Evolutionary conservation across 2,888 invertebrate genomes (phyloP).

Genomic region (Gibbula magus): DNA sequence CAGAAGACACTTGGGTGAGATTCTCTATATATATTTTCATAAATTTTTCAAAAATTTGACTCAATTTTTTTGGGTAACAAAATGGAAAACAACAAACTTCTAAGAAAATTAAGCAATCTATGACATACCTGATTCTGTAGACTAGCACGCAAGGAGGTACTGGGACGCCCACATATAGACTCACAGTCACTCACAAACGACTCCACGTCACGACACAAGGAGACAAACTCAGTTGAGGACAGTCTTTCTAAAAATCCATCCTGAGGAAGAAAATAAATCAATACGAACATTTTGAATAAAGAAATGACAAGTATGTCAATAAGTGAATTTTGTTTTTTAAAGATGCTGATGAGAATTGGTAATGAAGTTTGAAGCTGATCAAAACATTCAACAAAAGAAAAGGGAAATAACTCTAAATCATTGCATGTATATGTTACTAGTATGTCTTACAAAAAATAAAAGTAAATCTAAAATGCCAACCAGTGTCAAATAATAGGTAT

Average conservation of each 20-base stretch:
- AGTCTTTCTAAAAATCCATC: slow-evolving; percentile 82
- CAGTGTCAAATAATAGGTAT: too few species aligned
- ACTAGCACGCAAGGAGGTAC: slow-evolving; percentile 87
- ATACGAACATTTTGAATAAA: background rate
- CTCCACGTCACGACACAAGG: slow-evolving; percentile 86
- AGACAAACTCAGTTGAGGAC: slow-evolving; percentile 85
- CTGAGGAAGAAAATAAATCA: slow-evolving; percentile 54
- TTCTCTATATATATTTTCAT: too few species aligned
- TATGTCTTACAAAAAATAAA: too few species aligned
- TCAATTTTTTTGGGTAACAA: too few species aligned
- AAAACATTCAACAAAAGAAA: too few species aligned
- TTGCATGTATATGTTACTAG: too few species aligned
- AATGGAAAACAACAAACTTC: too few species aligned
- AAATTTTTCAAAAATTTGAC: too few species aligned
- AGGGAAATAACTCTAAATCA: too few species aligned
- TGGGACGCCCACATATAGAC: slow-evolving; percentile 77
- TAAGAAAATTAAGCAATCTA: too few species aligned
- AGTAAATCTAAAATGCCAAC: too few species aligned
- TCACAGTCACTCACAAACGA: slow-evolving; percentile 86
- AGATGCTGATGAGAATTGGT: background rate
- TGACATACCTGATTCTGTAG: slow-evolving; percentile 80
- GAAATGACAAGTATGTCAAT: background rate
- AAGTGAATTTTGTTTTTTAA: background rate
- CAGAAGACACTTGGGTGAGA: too few species aligned
- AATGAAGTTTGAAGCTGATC: background rate